These are phyloP conservation scores for Betta splendens DNA, from an alignment of 2,797 vertebrate genomes.

Conservation along the genomic window DNA sequence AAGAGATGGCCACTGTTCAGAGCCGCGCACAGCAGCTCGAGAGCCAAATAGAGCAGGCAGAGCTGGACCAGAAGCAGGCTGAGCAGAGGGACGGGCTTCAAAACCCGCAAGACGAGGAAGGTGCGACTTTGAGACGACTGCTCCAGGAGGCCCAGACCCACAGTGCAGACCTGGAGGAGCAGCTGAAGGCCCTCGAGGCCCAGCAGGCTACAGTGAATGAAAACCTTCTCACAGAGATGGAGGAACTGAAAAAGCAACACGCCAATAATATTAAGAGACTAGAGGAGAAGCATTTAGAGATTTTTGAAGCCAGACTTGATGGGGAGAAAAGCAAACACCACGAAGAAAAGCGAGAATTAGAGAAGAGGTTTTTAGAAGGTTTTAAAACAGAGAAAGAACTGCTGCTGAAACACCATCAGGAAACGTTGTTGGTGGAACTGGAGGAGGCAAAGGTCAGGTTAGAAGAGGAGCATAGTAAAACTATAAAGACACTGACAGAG, in stretches of 20 bases:
- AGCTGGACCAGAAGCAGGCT: constrained; percentile 66
- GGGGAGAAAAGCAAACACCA: constrained; percentile 59
- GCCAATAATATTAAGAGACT: constrained; percentile 52
- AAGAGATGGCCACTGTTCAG: constrained; percentile 69
- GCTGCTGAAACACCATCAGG: constrained; percentile 57
- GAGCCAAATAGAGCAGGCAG: constrained; percentile 60
- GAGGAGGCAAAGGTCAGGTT: constrained; percentile 62
- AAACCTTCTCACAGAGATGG: constrained; percentile 34
- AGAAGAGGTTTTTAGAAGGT: constrained; percentile 53
- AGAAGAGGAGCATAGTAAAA: constrained; percentile 60
- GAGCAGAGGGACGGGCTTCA: constrained; percentile 79
- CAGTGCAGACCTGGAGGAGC: constrained; percentile 67
- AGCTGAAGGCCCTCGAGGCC: constrained; percentile 63
- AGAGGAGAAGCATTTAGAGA: constrained; percentile 48
- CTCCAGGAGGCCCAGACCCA: constrained; percentile 58
- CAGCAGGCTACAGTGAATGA: constrained; percentile 35
- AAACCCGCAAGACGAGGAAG: constrained; percentile 68
- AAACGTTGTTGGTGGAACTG: constrained; percentile 54
- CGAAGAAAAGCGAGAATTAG: constrained; percentile 53
- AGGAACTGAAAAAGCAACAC: constrained; percentile 65
- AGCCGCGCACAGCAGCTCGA: constrained; percentile 63
- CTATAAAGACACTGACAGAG: constrained; percentile 53
- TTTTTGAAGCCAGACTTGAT: constrained; percentile 51
- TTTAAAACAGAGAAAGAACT: constrained; percentile 62
- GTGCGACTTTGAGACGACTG: constrained; percentile 62